Conservation (phyloP, 1,140 invertebrate species). For the Notospermus geniculatus region DNA sequence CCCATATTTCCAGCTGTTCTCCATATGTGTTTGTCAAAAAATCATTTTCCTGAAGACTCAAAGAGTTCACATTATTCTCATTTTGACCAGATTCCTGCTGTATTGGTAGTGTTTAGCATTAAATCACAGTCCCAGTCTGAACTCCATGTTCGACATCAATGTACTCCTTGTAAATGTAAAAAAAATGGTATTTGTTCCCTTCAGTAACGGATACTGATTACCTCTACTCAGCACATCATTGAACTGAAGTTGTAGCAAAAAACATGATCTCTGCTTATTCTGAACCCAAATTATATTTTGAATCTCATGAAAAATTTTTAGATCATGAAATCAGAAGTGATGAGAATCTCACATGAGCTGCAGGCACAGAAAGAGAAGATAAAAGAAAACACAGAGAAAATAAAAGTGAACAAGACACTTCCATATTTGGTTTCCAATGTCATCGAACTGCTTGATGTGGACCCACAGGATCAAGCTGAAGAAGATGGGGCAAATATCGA, state of each 20-base stretch:
- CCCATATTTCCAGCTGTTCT: too few species aligned
- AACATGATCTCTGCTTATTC: too few species aligned
- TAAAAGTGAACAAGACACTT: constrained; percentile 99
- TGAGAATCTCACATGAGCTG: constrained; percentile 94
- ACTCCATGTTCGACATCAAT: too few species aligned
- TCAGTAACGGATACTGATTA: too few species aligned
- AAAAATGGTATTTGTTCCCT: not conserved
- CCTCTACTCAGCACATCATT: too few species aligned
- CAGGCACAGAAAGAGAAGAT: constrained; percentile 97
- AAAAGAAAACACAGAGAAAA: constrained; percentile 98
- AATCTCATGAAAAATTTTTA: constrained; percentile 30
- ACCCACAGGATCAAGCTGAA: constrained; percentile 85
- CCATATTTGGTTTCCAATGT: constrained; percentile 99
- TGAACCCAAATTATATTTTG: constrained; percentile 2
- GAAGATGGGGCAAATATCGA: constrained; percentile 99
- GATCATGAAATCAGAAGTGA: constrained; percentile 99
- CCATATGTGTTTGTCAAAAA: too few species aligned
- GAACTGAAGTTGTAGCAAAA: too few species aligned
- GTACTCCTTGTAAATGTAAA: not conserved
- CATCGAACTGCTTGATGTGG: constrained; percentile 95
- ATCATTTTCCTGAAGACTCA: too few species aligned
- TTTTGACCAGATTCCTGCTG: too few species aligned
- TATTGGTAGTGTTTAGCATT: too few species aligned
- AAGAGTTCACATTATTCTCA: too few species aligned
- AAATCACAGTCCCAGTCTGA: too few species aligned